Evolutionary conservation across 2,113 vertebrate species (phyloP).

Genomic region (Gymnogyps californianus): DNA sequence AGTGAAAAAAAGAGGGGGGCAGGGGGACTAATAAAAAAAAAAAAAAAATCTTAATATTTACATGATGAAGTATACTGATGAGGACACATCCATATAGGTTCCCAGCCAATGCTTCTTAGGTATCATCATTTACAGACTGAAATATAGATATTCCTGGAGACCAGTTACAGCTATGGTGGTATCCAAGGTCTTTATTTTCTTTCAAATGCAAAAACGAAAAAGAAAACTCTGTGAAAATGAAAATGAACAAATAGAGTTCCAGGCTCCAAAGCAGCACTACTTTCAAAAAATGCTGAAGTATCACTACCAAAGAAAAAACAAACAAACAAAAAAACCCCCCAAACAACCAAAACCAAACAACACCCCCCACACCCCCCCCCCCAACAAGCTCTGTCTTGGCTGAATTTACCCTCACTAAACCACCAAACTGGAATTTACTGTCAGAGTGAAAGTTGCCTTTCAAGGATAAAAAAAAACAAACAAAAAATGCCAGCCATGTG

Average conservation of each 20-base stretch:
- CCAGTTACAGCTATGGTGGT: background rate
- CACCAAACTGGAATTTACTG: background rate
- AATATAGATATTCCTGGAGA: background rate
- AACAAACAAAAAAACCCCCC: no score
- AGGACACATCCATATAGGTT: background rate
- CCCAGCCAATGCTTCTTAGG: background rate
- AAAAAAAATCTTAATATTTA: background rate
- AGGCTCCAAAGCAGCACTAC: background rate
- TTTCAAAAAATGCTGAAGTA: background rate
- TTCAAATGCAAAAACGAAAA: background rate
- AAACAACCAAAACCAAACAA: background rate
- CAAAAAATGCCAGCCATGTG: background rate
- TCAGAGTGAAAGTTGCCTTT: background rate
- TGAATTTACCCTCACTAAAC: background rate
- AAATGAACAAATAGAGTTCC: background rate
- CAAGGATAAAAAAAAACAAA: background rate
- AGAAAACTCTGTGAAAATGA: background rate
- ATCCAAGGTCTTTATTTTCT: background rate
- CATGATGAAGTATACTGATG: no score
- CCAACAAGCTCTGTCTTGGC: background rate
- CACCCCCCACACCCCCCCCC: background rate
- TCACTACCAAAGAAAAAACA: background rate
- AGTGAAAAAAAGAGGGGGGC: background rate
- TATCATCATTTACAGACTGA: background rate
- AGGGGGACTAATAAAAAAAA: background rate